Evolutionary conservation across 2,797 vertebrate species (phyloP).

Genomic region (Avahi laniger): DNA sequence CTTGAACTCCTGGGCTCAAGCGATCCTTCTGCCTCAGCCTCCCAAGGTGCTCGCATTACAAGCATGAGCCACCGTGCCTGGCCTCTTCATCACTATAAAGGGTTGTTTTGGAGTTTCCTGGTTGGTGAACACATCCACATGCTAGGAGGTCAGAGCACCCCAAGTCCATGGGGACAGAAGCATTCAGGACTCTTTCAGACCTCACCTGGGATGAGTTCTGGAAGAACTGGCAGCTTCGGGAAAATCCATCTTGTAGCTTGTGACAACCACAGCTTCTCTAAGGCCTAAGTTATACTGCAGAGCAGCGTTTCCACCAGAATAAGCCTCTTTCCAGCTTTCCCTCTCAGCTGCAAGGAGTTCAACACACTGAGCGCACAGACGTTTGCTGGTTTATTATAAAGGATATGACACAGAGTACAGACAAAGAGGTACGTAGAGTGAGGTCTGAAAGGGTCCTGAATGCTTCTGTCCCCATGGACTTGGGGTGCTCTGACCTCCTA

Average conservation of each 20-base stretch:
- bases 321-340: constrained; percentile 92
- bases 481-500: no score
- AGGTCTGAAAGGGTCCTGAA: not conserved
- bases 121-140: no score
- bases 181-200: not conserved
- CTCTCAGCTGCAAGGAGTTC: constrained; percentile 98
- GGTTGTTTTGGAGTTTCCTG: no score
- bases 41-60: no score
- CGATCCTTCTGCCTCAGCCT: no score
- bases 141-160: no score
- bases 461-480: no score
- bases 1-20: no score
- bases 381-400: no score
- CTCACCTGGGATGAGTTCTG: not conserved
- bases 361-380: constrained; percentile 90
- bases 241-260: constrained; percentile 93
- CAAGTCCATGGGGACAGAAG: no score
- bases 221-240: constrained; percentile 82
- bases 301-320: constrained; percentile 92
- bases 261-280: constrained; percentile 93
- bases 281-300: constrained; percentile 96
- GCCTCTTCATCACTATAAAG: no score
- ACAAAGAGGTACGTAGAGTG: not conserved
- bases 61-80: no score
- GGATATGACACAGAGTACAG: not conserved